phyloP scores from a whole-genome alignment of 2,888 invertebrate species.

The Entomobrya multifasciata region DNA sequence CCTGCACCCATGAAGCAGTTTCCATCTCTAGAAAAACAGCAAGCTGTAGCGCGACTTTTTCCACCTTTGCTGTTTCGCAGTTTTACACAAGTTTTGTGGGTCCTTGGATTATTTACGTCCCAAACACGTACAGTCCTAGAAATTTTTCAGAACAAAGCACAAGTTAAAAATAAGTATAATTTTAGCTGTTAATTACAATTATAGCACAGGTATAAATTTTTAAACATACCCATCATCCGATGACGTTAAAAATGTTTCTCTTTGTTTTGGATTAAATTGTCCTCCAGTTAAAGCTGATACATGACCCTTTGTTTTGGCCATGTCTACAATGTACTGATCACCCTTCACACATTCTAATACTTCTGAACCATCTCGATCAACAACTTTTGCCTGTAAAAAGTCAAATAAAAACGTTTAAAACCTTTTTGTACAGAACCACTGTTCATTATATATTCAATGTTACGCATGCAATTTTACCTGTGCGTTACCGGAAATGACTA shows the following conservation, averaged over 20 bases:
- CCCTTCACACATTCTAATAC: constrained; percentile 96
- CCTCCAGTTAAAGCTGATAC: constrained; percentile 94
- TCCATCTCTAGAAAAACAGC: constrained; percentile 92
- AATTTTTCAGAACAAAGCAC: no score
- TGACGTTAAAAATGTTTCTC: constrained; percentile 96
- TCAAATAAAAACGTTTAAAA: not conserved
- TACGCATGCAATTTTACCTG: constrained; percentile 84
- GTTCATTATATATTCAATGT: no score
- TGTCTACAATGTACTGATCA: constrained; percentile 97
- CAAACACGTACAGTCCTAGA: constrained; percentile 91
- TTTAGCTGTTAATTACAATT: constrained; percentile 9
- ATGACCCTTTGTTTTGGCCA: constrained; percentile 96
- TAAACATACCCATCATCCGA: constrained; percentile 89
- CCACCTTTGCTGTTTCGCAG: constrained; percentile 92
- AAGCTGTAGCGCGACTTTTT: constrained; percentile 91
- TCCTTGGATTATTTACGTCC: constrained; percentile 90
- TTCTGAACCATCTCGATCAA: constrained; percentile 97
- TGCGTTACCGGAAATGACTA: constrained; percentile 95
- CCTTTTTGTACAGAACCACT: no score
- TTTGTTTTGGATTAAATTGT: constrained; percentile 95
- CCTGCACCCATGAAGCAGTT: constrained; percentile 95
- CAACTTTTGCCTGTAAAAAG: constrained; percentile 88
- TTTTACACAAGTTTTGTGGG: constrained; percentile 92
- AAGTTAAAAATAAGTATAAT: no score
- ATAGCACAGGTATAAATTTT: no score